Evolutionary conservation across 1,140 invertebrate species (phyloP), one percentile per base, ranked within the genome.

Genomic region (Aphidius gifuensis): DNA sequence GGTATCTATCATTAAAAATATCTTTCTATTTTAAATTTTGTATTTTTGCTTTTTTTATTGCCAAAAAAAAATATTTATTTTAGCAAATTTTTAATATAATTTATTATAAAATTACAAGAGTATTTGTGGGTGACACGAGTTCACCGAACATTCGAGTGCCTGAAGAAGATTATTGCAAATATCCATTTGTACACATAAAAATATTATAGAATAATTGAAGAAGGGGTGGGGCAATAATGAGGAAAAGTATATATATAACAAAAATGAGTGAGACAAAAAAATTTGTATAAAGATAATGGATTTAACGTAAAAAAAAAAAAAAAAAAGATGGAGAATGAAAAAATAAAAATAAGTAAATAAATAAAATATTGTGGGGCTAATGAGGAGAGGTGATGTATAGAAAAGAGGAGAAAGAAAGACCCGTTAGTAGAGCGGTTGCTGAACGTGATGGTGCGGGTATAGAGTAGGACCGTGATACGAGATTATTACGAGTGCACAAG

Each of bases 341-440:
- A 32, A 32, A 32, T 32, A 32, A 32, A 32, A 32, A 32, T 32
- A 32, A 32, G 23, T 32, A 32, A 32, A 32, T 32, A 32, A 32
- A 32, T 32, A 32, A 32, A 32, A 32, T 32, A 32, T 32, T 32
- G 23, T 32, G 2, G 23, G 23, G 23, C 4, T 32, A 32, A 32
- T 43, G 40, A n/a, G 58, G 6, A 44, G 60, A 47, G 60, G 57
- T 62, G 67, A 58, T 32, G 68, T 64, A 51, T 66, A 66, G 67
- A n/a, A 46, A 57, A 21, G 69, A 65, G 57, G 51, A 64, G 66
- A 47, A 62, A 60, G 69, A 69, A 71, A 71, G 77, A 78, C 74
- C 75, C 78, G 77, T 79, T 79, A 78, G 74, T 78, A 75, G 76
- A 79, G 74, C 76, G 76, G 64, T 60, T 44, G 5, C 42, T 21